These are phyloP conservation scores for Eilema caniola DNA, from an alignment of 2,888 invertebrate genomes.

Conservation along the genomic window DNA sequence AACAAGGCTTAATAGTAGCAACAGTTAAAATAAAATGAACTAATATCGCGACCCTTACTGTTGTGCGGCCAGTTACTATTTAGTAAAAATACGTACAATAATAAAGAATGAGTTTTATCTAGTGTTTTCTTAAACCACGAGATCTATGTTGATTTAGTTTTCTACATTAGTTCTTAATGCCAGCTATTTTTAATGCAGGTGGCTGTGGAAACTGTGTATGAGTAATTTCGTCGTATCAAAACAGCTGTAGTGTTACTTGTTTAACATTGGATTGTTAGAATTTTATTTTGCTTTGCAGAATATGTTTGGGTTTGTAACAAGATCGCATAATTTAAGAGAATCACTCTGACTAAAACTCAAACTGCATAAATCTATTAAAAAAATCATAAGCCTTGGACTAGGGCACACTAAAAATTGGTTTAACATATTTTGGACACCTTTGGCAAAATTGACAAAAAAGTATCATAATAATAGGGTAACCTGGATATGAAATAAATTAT, in stretches of 20 bases:
- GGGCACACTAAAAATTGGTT: constrained; percentile 61
- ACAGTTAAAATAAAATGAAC: constrained; percentile 34
- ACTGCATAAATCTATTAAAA: constrained; percentile 55
- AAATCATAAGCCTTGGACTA: constrained; percentile 64
- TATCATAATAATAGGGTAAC: constrained; percentile 34
- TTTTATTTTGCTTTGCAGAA: neutral
- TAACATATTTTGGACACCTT: constrained; percentile 54
- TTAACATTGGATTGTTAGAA: too few relatives aligned
- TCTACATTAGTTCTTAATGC: neutral
- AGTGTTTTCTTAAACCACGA: constrained; percentile 3
- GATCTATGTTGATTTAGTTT: neutral
- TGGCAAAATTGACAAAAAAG: constrained; percentile 41
- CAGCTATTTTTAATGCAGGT: neutral
- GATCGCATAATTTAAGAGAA: neutral
- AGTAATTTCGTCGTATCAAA: neutral
- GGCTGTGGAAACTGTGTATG: neutral
- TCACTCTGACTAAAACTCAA: neutral
- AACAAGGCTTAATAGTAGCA: constrained; percentile 35
- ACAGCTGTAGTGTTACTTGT: neutral
- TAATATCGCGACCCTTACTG: constrained; percentile 62
- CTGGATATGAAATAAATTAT: constrained; percentile 45
- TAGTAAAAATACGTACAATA: constrained; percentile 18
- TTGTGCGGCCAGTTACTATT: constrained; percentile 47
- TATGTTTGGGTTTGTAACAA: neutral
- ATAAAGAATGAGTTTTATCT: neutral